phyloP scores from a whole-genome alignment of 2,888 invertebrate species.

The Gibbula magus region DNA sequence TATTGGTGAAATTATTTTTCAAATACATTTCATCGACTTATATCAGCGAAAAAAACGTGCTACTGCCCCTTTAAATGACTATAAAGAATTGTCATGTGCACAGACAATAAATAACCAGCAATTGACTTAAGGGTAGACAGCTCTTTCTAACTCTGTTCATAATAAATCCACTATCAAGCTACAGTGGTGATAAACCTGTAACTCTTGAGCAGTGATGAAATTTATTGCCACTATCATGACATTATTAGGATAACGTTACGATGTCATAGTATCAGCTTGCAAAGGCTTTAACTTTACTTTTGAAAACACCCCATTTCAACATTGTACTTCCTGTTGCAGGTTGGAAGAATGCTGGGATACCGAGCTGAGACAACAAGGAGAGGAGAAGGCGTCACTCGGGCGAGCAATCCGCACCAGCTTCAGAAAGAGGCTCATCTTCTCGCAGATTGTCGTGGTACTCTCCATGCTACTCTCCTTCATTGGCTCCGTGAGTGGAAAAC shows the following conservation, averaged over 20 bases:
- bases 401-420: conserved; percentile 77
- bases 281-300: not conserved
- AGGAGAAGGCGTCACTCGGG: conserved; percentile 76
- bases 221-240: too few relatives aligned
- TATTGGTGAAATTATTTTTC: too few relatives aligned
- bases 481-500: conserved; percentile 76
- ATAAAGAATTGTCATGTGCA: too few relatives aligned
- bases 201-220: not conserved
- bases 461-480: conserved; percentile 77
- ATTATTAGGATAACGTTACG: not conserved
- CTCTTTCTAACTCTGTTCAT: too few relatives aligned
- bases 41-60: too few relatives aligned
- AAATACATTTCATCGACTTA: too few relatives aligned
- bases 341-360: conserved; percentile 78
- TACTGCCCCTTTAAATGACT: too few relatives aligned
- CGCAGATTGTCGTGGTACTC: conserved; percentile 75
- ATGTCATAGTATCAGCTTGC: not conserved
- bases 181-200: too few relatives aligned
- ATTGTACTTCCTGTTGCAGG: conserved; percentile 60
- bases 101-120: too few relatives aligned
- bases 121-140: too few relatives aligned
- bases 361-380: conserved; percentile 76
- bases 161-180: too few relatives aligned
- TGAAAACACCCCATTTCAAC: not conserved
- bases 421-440: conserved; percentile 76